Conservation (phyloP, 2,888 invertebrate species). For the Sesia apiformis region DNA sequence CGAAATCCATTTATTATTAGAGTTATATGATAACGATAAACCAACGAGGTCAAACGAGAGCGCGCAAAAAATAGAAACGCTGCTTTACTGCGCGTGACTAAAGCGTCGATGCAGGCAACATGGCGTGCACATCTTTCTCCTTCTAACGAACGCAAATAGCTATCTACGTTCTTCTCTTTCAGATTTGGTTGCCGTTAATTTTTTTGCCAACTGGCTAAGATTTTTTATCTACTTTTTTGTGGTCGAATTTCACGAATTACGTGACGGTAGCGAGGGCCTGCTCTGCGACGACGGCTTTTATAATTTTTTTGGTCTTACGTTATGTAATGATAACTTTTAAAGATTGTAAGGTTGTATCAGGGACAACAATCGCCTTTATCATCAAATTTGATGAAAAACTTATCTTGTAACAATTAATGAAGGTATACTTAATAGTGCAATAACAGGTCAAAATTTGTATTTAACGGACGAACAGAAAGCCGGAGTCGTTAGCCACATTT, state of each 20-base stretch:
- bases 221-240: slow-evolving; percentile 38
- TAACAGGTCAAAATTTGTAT: slow-evolving; percentile 1
- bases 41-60: slow-evolving; percentile 67
- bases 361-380: neutral
- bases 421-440: too few species aligned
- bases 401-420: too few species aligned
- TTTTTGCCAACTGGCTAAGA: slow-evolving; percentile 39
- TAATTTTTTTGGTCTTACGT: slow-evolving; percentile 25
- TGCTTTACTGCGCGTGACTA: slow-evolving; percentile 66
- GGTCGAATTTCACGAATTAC: slow-evolving; percentile 58
- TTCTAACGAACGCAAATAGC: slow-evolving; percentile 25
- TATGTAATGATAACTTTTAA: slow-evolving; percentile 23
- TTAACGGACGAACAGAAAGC: slow-evolving; percentile 3
- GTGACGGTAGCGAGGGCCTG: slow-evolving; percentile 33
- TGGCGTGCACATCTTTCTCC: slow-evolving; percentile 50
- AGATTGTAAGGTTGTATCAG: neutral
- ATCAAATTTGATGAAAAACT: too few species aligned
- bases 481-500: slow-evolving; percentile 31
- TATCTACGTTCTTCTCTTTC: slow-evolving; percentile 30
- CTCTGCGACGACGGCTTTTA: slow-evolving; percentile 23
- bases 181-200: slow-evolving; percentile 55
- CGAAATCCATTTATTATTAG: slow-evolving; percentile 58
- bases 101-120: slow-evolving; percentile 62
- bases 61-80: slow-evolving; percentile 69
- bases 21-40: slow-evolving; percentile 65